Conservation (phyloP, 2,113 vertebrate genomes). For the Thunnus thynnus region DNA sequence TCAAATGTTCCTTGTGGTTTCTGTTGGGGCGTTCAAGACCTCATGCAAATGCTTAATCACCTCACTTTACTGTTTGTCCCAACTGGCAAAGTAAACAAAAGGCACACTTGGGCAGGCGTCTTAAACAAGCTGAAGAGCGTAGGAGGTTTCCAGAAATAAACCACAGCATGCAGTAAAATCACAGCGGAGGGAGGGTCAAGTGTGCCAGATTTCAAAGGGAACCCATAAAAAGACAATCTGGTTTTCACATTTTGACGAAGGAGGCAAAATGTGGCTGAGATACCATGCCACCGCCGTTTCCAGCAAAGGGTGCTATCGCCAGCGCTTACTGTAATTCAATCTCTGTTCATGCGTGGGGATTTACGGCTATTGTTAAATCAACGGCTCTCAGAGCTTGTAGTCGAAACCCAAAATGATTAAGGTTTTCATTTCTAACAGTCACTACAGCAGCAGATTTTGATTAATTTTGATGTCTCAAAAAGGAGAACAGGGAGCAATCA, state of each 20-base stretch:
- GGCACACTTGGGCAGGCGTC: slow-evolving; percentile 73
- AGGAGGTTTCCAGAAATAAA: slow-evolving; percentile 80
- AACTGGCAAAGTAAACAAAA: slow-evolving; percentile 74
- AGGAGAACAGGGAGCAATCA: background rate
- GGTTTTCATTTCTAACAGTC: slow-evolving; percentile 30
- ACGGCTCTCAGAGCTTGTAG: slow-evolving; percentile 1
- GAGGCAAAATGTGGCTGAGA: slow-evolving; percentile 60
- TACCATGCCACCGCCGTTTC: slow-evolving; percentile 51
- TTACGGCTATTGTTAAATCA: slow-evolving; percentile 64
- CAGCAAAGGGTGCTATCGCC: slow-evolving; percentile 47
- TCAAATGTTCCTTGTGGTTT: slow-evolving; percentile 57
- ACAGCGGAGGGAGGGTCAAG: slow-evolving; percentile 71
- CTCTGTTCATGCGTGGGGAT: slow-evolving; percentile 42
- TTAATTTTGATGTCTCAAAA: slow-evolving; percentile 4
- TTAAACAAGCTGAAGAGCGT: slow-evolving; percentile 71
- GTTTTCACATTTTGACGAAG: slow-evolving; percentile 72
- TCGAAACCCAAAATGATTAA: slow-evolving; percentile 24
- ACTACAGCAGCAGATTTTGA: background rate
- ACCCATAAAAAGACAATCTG: slow-evolving; percentile 78
- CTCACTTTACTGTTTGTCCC: slow-evolving; percentile 66
- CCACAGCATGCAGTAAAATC: slow-evolving; percentile 74
- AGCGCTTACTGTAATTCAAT: slow-evolving; percentile 53
- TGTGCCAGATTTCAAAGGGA: slow-evolving; percentile 80
- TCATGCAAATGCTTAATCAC: slow-evolving; percentile 68
- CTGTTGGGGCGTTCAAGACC: slow-evolving; percentile 40